These are phyloP conservation scores for Drosophila sucinea DNA, from an alignment of 1,140 invertebrate species.

Conservation along the genomic window DNA sequence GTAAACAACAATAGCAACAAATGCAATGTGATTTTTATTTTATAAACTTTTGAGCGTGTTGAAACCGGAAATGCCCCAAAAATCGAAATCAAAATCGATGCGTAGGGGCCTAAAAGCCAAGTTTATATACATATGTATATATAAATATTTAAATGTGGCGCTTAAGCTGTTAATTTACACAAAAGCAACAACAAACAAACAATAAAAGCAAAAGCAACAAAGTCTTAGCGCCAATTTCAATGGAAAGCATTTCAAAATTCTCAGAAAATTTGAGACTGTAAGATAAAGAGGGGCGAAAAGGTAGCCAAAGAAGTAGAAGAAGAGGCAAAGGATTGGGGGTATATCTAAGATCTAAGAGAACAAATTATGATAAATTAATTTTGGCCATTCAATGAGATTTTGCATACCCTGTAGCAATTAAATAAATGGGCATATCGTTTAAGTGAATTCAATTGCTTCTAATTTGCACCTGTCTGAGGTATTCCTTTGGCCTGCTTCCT, in stretches of 20 bases:
- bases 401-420: too few species aligned
- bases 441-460: background rate
- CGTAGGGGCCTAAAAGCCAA: slow-evolving; percentile 16
- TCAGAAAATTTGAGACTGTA: slow-evolving; percentile 42
- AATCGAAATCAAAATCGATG: slow-evolving; percentile 46
- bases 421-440: too few species aligned
- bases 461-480: slow-evolving; percentile 1
- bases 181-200: slow-evolving; percentile 34
- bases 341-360: background rate
- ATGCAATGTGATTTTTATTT: slow-evolving; percentile 37
- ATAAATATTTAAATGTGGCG: slow-evolving; percentile 78
- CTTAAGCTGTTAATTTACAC: slow-evolving; percentile 71
- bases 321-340: background rate
- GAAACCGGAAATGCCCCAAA: slow-evolving; percentile 68
- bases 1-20: slow-evolving; percentile 48
- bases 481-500: background rate
- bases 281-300: slow-evolving; percentile 17
- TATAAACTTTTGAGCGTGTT: slow-evolving; percentile 8
- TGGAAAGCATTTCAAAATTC: slow-evolving; percentile 67
- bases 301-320: background rate
- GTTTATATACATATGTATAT: slow-evolving; percentile 1
- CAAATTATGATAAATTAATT: background rate
- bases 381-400: too few species aligned
- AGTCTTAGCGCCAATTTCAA: slow-evolving; percentile 30
- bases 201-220: slow-evolving; percentile 16